These are phyloP conservation scores for Neoniphon sammara DNA, from an alignment of 2,797 vertebrate genomes.

Conservation along the genomic window DNA sequence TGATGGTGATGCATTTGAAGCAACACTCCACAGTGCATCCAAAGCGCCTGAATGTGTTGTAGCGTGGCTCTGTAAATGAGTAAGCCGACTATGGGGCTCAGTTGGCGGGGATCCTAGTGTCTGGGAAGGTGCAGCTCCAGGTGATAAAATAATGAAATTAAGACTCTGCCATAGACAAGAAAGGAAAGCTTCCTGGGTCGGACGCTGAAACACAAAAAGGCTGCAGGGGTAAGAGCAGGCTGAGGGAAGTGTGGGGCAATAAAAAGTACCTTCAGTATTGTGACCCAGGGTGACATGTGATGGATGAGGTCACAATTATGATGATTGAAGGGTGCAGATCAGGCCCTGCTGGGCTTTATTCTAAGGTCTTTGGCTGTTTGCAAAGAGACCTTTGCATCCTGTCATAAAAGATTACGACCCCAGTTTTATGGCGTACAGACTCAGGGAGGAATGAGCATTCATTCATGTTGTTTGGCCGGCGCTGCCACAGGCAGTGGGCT, in stretches of 20 bases:
- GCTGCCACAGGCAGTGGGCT: conserved; percentile 86
- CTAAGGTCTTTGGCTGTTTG: conserved; percentile 91
- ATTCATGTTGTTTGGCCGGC: conserved; percentile 89
- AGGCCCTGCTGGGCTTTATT: conserved; percentile 92
- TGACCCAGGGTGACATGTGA: conserved; percentile 88
- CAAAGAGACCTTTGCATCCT: conserved; percentile 93
- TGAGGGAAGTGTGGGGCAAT: conserved; percentile 88
- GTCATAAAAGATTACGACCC: conserved; percentile 98
- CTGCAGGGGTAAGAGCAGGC: conserved; percentile 83
- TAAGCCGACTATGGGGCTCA: conserved; percentile 77
- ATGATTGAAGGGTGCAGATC: conserved; percentile 89
- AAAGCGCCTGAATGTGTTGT: conserved; percentile 76
- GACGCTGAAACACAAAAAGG: conserved; percentile 86
- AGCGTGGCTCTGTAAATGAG: conserved; percentile 85
- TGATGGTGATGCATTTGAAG: conserved; percentile 70
- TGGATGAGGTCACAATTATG: conserved; percentile 88
- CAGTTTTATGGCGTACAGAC: conserved; percentile 90
- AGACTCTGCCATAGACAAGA: conserved; percentile 82
- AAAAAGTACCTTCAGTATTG: conserved; percentile 90
- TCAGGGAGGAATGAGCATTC: conserved; percentile 87
- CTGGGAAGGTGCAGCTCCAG: conserved; percentile 79
- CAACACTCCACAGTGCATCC: conserved; percentile 62
- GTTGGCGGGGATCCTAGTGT: conserved; percentile 73
- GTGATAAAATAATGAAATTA: conserved; percentile 88
- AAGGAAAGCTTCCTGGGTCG: conserved; percentile 86